Evolutionary conservation across 1,140 invertebrate species (phyloP), one percentile per base, ranked within the genome.

Genomic region (Pseudomyrmex flavicornis): DNA sequence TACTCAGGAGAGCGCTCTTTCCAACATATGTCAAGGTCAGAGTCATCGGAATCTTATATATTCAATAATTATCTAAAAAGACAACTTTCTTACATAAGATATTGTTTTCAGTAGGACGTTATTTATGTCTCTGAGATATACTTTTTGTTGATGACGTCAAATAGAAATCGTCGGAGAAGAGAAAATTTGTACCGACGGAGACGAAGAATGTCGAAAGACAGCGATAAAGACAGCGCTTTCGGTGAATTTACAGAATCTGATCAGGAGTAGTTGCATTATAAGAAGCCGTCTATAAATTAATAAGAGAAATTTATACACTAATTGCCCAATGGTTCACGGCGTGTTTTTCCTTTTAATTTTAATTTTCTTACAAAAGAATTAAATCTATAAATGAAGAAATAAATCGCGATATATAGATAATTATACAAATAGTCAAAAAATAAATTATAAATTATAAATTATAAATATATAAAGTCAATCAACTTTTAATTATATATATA

Each of bases 41-140:
- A 26, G 26, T 26, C 26, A 26, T 26, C 26, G 2, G 26, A 26
- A 2, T 2, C 26, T 0, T 3, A 26, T 26, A 26, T 26, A 26
- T 2, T 26, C 3, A 26, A 4, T 26, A 26, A 26, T 26, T 26
- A 26, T 0, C 26, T 26, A 5, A 52, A 2, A 15, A 66, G 46
- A 0, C 15, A 63, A 13, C 22, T 74, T 0, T 62, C 9, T 0
- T 22, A 20, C 20, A 76, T 52, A 15, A 76, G 50, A 50, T 35
- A 52, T 77, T 35, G 5, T 5, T 35, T 9, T 54, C 4, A 26
- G 17, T 15, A 77, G 46, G 62, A 77, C n/a, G 3, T 2, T 15
- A 68, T 54, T 3, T 58, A 83, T 15, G 66, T 85, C 1, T 85
- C 82, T 10, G 52, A 84, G 44, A 12, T 58, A 46, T 26, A 46